These are phyloP conservation scores for Hippocampus barbouri DNA, from an alignment of 2,113 vertebrate genomes.

Conservation along the genomic window DNA sequence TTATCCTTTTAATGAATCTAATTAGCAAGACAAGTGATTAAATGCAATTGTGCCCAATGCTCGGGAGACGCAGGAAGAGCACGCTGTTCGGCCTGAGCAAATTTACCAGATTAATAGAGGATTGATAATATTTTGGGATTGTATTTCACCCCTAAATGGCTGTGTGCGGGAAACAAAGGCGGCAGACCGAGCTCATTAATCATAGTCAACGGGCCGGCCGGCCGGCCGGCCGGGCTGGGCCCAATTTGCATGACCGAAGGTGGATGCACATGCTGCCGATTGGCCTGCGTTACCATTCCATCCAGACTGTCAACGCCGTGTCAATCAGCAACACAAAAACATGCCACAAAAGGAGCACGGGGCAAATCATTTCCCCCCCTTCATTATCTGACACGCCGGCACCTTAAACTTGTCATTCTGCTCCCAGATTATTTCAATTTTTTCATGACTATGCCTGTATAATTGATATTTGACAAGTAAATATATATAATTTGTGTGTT, in stretches of 20 bases:
- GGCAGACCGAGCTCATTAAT: slow-evolving; percentile 97
- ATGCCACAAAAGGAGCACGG: slow-evolving; percentile 55
- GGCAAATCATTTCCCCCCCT: slow-evolving; percentile 48
- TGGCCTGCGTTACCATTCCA: slow-evolving; percentile 72
- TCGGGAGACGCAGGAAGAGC: slow-evolving; percentile 65
- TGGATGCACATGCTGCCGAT: slow-evolving; percentile 90
- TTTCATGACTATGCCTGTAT: not conserved
- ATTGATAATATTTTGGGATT: slow-evolving; percentile 99
- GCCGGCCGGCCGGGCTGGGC: slow-evolving; percentile 69
- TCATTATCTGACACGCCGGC: slow-evolving; percentile 45
- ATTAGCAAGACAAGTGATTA: slow-evolving; percentile 99
- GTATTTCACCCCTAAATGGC: slow-evolving; percentile 98
- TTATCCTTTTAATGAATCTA: slow-evolving; percentile 99
- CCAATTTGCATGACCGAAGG: slow-evolving; percentile 97
- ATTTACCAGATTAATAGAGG: slow-evolving; percentile 97
- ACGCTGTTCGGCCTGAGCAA: slow-evolving; percentile 83
- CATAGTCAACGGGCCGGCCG: slow-evolving; percentile 97
- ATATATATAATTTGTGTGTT: not conserved
- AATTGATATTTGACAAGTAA: not conserved
- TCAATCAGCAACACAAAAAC: slow-evolving; percentile 76
- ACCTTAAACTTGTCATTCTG: slow-evolving; percentile 18
- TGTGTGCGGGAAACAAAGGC: slow-evolving; percentile 95
- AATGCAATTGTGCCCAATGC: slow-evolving; percentile 91
- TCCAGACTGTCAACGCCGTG: slow-evolving; percentile 66
- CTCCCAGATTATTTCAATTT: slow-evolving; percentile 46